A percentile compares a stretch with the other conserved stretches of the same genome.
These are phyloP conservation scores for Coleophora flavipennella DNA, from an alignment of 2,888 invertebrate genomes.

Conservation along the genomic window DNA sequence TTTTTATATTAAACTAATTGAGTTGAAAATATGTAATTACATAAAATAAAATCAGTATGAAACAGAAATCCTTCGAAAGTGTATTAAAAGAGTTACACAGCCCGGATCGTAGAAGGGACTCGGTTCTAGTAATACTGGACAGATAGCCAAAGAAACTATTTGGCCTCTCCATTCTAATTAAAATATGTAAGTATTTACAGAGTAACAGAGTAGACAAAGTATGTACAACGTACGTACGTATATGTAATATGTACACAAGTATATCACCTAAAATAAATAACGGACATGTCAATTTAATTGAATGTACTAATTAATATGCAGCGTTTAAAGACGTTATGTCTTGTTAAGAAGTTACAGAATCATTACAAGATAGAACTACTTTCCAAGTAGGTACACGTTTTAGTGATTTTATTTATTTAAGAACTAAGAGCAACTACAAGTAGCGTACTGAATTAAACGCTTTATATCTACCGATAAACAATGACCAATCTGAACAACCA, in stretches of 20 bases:
- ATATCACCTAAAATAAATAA: slow-evolving; percentile 63
- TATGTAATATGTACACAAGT: slow-evolving; percentile 52
- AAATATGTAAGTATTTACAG: slow-evolving; percentile 51
- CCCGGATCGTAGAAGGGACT: slow-evolving; percentile 15
- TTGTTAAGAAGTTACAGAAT: slow-evolving; percentile 28
- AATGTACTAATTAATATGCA: slow-evolving; percentile 43
- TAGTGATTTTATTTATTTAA: background rate
- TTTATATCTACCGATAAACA: background rate
- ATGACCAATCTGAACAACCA: slow-evolving; percentile 3
- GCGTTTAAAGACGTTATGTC: slow-evolving; percentile 48
- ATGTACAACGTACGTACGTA: slow-evolving; percentile 57
- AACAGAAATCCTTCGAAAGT: too few species aligned
- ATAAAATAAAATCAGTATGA: too few species aligned
- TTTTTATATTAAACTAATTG: too few species aligned
- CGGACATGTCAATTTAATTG: slow-evolving; percentile 66
- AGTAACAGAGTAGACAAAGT: slow-evolving; percentile 45
- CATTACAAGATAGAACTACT: slow-evolving; percentile 22
- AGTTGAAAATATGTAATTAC: too few species aligned
- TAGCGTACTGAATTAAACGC: background rate
- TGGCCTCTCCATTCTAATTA: slow-evolving; percentile 39
- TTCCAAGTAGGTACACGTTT: slow-evolving; percentile 23
- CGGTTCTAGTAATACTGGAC: slow-evolving; percentile 62
- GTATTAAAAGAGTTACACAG: too few species aligned
- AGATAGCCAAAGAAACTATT: slow-evolving; percentile 33
- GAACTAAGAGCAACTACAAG: background rate